Evolutionary conservation across 2,113 vertebrate genomes (phyloP), one percentile per base, ranked within the genome.

Genomic region (Nibea albiflora): DNA sequence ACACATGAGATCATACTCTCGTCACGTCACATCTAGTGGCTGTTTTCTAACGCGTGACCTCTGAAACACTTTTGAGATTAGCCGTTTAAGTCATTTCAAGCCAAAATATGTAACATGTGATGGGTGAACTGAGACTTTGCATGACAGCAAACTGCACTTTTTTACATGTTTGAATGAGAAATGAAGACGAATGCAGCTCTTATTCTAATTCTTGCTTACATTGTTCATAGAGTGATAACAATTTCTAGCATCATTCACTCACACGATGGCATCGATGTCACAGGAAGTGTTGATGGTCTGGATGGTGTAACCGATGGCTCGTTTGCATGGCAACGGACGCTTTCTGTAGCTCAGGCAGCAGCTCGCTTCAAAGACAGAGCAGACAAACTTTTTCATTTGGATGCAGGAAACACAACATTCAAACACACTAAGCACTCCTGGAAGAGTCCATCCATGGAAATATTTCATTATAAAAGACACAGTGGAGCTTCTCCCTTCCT

Each of bases 261-360:
- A 95, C 95, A 95, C 85, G 1, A 95, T 49, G 4, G 95, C 93
- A 0, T 24, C 31, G 67, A 95, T 87, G 86, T 95, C 94, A 28
- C 95, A 95, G 64, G 76, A 74, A 0, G 19, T 35, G 12, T 73
- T 84, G 17, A 90, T 91, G 73, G 4, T 79, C 83, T 95, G 95
- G 28, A 87, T 11, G 50, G 35, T 78, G 84, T 94, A 95, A 35
- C 85, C 24, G 69, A 50, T 26, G 94, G 14, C 0, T 39, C 0
- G 7, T 15, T 10, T 39, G 72, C 92, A 94, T 12, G 6, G 7
- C 0, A 86, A 0, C 0, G 1, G 73, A 0, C 12, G 63, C 1
- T 0, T 78, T 2, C 2, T 2, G 84, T 94, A 95, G 4, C 1
- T 83, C 52, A 94, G 22, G 64, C 94, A 95, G 78, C 94, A 95